These are phyloP conservation scores for Catharus ustulatus DNA, from an alignment of 2,797 vertebrate genomes.

Conservation along the genomic window DNA sequence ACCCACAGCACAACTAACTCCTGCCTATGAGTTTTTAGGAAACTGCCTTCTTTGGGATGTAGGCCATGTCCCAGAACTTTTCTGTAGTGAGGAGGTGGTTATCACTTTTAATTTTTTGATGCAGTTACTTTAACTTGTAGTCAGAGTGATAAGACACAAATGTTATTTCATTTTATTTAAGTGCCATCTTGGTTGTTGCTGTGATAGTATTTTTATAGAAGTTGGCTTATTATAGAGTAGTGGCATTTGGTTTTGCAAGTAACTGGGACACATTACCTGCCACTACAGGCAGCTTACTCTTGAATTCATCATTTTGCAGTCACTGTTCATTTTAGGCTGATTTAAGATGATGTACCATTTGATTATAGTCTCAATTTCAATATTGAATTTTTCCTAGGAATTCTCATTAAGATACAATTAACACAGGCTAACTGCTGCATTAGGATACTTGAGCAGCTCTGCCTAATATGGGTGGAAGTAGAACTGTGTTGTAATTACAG, in stretches of 20 bases:
- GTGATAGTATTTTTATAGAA: background rate
- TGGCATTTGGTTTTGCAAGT: background rate
- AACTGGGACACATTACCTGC: background rate
- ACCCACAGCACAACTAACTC: background rate
- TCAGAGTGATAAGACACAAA: background rate
- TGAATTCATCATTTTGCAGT: background rate
- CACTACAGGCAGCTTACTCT: background rate
- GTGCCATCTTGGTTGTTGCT: background rate
- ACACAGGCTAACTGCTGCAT: constrained; percentile 9
- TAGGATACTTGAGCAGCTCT: background rate
- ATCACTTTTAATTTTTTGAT: background rate
- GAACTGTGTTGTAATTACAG: constrained; percentile 25
- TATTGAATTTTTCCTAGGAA: background rate
- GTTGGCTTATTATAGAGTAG: background rate
- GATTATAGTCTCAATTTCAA: background rate
- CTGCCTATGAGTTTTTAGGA: background rate
- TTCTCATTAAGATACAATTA: constrained; percentile 34
- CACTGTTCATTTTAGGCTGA: constrained; percentile 10
- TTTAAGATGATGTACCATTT: background rate
- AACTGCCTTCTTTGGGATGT: background rate
- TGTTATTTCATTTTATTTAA: background rate
- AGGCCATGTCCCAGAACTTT: background rate
- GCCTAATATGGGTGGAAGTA: background rate
- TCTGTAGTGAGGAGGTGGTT: background rate
- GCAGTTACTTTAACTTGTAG: background rate